phyloP scores from a whole-genome alignment of 2,797 vertebrate genomes.

The Craterocephalus amniculus region DNA sequence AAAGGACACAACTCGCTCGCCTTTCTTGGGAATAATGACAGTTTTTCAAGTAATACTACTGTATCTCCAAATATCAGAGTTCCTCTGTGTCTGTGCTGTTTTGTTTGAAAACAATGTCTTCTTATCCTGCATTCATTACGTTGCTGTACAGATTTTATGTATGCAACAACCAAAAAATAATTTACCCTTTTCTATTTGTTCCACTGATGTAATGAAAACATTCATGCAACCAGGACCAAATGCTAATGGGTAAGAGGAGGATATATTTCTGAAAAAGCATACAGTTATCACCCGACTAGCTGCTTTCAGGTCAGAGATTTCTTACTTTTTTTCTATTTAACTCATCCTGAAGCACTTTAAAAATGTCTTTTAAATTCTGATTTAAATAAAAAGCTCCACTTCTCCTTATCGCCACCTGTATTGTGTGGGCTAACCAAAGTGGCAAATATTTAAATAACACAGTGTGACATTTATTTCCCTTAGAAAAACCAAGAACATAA shows the following conservation, averaged over 20 bases:
- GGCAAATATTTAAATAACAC: too few species aligned
- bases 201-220: not conserved
- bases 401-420: too few species aligned
- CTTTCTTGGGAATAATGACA: slow-evolving; percentile 19
- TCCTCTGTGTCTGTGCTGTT: slow-evolving; percentile 1
- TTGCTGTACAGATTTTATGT: not conserved
- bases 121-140: not conserved
- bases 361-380: too few species aligned
- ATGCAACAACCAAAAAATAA: not conserved
- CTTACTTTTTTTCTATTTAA: too few species aligned
- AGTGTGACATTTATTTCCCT: too few species aligned
- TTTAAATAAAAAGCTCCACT: too few species aligned
- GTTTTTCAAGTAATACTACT: slow-evolving; percentile 1
- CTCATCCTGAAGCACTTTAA: too few species aligned
- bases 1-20: slow-evolving; percentile 32
- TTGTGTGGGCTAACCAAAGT: too few species aligned
- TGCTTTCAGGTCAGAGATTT: too few species aligned
- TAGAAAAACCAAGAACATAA: too few species aligned
- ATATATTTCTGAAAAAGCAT: not conserved
- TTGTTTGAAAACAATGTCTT: not conserved
- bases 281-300: too few species aligned
- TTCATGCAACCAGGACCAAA: not conserved
- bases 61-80: slow-evolving; percentile 14
- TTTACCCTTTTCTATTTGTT: not conserved
- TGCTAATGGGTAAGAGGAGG: too few species aligned